Conservation (phyloP, 2,797 vertebrate species). For the Balearica regulorum region DNA sequence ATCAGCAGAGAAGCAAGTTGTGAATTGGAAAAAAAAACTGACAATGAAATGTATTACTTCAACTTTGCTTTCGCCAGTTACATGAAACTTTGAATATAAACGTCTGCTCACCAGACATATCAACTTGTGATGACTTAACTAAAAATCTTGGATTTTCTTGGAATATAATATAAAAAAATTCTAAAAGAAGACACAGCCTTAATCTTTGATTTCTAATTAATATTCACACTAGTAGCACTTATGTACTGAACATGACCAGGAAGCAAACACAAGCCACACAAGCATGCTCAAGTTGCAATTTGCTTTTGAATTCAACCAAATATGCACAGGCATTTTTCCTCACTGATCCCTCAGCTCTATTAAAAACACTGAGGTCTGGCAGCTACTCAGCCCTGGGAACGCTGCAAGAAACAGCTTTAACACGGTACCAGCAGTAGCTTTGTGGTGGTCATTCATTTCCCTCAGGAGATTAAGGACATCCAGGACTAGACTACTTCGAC, state of each 20-base stretch:
- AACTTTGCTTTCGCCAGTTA: not conserved
- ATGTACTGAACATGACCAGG: not conserved
- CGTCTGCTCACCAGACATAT: not conserved
- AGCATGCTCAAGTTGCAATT: not conserved
- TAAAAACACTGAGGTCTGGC: constrained; percentile 28
- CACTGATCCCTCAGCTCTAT: not conserved
- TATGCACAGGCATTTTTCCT: not conserved
- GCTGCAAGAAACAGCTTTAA: not conserved
- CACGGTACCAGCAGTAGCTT: not conserved
- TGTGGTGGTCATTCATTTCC: not conserved
- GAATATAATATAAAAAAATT: not conserved
- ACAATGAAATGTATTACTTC: not conserved
- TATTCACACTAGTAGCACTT: not conserved
- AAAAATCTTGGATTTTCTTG: not conserved
- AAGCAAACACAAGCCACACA: not conserved
- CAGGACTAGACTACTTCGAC: not conserved
- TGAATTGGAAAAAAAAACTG: not conserved
- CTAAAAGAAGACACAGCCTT: not conserved
- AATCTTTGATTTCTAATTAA: not conserved
- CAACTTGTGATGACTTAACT: not conserved
- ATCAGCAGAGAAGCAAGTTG: not conserved
- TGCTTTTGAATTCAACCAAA: constrained; percentile 19
- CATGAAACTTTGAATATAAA: not conserved
- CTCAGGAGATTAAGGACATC: not conserved
- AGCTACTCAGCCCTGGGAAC: not conserved